These are phyloP conservation scores for Copidosoma aretas DNA, from an alignment of 2,888 invertebrate genomes.

Conservation along the genomic window DNA sequence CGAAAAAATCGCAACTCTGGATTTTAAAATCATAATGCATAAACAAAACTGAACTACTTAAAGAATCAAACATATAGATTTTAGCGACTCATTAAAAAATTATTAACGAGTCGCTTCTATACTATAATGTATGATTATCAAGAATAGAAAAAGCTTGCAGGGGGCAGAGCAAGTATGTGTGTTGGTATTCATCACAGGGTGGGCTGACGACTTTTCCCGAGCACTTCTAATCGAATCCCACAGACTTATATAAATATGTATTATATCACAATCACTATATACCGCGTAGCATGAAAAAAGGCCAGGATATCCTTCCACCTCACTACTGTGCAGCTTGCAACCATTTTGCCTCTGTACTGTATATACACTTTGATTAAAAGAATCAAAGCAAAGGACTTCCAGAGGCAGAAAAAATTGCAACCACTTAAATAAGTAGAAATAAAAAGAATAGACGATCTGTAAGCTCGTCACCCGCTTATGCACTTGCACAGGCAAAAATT, in stretches of 20 bases:
- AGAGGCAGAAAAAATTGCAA: constrained; percentile 14
- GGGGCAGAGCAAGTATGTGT: constrained; percentile 30
- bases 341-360: constrained; percentile 14
- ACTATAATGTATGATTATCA: not conserved
- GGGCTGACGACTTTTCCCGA: constrained; percentile 25
- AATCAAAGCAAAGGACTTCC: constrained; percentile 37
- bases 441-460: not conserved
- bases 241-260: not conserved
- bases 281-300: constrained; percentile 9
- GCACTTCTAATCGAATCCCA: constrained; percentile 37
- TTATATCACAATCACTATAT: constrained; percentile 36
- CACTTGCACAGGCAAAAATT: not conserved
- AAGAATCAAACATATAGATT: constrained; percentile 15
- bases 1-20: not conserved
- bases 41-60: constrained; percentile 23
- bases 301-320: constrained; percentile 26
- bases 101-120: constrained; percentile 28
- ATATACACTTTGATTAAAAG: constrained; percentile 35
- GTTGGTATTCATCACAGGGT: constrained; percentile 31
- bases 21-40: constrained; percentile 14
- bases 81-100: constrained; percentile 24
- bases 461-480: not conserved
- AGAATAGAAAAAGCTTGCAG: constrained; percentile 34
- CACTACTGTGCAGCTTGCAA: constrained; percentile 31
- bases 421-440: not conserved